phyloP scores from a whole-genome alignment of 2,797 vertebrate genomes.

The Pangasius macronema region DNA sequence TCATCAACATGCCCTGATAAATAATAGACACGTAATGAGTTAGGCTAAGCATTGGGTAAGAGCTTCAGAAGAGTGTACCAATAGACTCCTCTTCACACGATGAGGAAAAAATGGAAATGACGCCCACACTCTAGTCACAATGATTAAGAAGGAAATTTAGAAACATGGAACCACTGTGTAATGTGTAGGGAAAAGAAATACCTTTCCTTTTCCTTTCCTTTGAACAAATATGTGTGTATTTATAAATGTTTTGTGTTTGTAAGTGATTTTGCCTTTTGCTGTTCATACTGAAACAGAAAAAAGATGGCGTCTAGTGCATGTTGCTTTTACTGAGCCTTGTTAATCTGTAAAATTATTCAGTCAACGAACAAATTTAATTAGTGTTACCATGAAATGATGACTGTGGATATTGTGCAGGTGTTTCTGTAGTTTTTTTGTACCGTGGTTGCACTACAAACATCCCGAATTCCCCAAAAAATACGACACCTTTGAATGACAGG shows the following conservation, averaged over 20 bases:
- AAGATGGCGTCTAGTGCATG: not conserved
- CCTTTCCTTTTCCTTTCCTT: not conserved
- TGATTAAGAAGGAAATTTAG: not conserved
- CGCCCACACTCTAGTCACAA: not conserved
- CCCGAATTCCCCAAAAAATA: not conserved
- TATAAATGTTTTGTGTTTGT: conserved; percentile 14
- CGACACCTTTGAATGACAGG: not conserved
- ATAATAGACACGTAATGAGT: not conserved
- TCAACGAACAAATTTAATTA: conserved; percentile 18
- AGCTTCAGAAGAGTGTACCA: not conserved
- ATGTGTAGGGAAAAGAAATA: not conserved
- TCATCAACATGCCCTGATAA: not conserved
- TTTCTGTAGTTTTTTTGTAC: not conserved
- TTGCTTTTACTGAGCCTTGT: conserved; percentile 18
- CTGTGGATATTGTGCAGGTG: conserved; percentile 4
- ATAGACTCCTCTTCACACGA: not conserved
- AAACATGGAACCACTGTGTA: not conserved
- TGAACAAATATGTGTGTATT: not conserved
- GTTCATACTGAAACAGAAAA: not conserved
- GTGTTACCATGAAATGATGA: not conserved
- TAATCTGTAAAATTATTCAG: conserved; percentile 28
- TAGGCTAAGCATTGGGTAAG: not conserved
- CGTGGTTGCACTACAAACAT: not conserved
- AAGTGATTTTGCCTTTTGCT: conserved; percentile 8
- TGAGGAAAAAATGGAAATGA: not conserved